phyloP scores from a whole-genome alignment of 1,140 invertebrate genomes.

The Meloidogyne floridensis region DNA sequence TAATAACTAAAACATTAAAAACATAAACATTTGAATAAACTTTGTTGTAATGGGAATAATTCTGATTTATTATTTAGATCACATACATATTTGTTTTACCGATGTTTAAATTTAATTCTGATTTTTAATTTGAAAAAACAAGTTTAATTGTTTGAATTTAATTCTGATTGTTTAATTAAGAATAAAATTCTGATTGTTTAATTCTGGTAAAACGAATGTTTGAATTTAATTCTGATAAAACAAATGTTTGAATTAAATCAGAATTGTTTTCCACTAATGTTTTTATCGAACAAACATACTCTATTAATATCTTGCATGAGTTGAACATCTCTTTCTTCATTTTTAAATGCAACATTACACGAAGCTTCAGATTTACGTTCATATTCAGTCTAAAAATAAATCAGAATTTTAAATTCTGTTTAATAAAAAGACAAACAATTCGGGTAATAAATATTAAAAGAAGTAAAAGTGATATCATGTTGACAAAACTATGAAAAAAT shows the following conservation, averaged over 20 bases:
- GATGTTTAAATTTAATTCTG: no score
- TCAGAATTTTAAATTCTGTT: neutral
- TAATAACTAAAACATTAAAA: slow-evolving; percentile 71
- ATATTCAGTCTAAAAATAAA: slow-evolving; percentile 61
- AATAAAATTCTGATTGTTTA: no score
- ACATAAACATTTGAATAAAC: neutral
- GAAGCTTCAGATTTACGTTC: slow-evolving; percentile 61
- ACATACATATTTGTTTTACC: no score
- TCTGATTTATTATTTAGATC: no score
- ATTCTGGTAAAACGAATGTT: no score
- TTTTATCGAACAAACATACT: neutral
- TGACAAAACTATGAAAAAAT: slow-evolving; percentile 51
- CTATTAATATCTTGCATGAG: slow-evolving; percentile 81
- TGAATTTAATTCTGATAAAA: no score
- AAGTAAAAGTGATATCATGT: slow-evolving; percentile 56
- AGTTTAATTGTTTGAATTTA: no score
- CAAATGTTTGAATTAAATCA: no score
- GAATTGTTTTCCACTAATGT: no score
- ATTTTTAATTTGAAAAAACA: no score
- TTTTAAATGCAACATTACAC: slow-evolving; percentile 69
- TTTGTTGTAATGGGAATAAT: neutral
- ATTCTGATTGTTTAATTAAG: no score
- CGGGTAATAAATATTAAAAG: slow-evolving; percentile 64
- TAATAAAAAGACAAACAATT: slow-evolving; percentile 54
- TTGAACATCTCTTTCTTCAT: slow-evolving; percentile 87